Base-by-base conservation (phyloP, 2,888 invertebrate species). In the Dione vanillae region DNA sequence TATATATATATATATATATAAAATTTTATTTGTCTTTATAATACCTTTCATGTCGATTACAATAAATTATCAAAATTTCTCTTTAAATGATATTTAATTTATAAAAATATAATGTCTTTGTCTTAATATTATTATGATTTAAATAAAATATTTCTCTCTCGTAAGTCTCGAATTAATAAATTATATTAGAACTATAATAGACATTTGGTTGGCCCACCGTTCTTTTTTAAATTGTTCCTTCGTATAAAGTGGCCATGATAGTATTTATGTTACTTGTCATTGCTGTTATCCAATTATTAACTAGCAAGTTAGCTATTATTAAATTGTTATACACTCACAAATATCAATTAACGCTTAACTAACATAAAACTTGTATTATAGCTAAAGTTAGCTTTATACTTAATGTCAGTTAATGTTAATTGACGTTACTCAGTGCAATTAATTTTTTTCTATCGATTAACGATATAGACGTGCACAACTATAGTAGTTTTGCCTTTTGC, bases 211-310 rank as follows among this genome's bases (percentile, higher is more conserved):
- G 68, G 62, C 62, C 68, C 68, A 68, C 68, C 68, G 62, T 68
- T 68, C n/a, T n/a, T 62, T 37, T n/a, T 43, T 43, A 54, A 68
- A 62, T 68, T 45, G 45, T 68, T 64, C 68, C 62, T 68, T 51
- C 27, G 20, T 59, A 7, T 19, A 45, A 51, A 37, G 51, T 54
- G 62, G 68, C 68, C 68, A 68, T 58, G 19, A 47, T 56, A 49
- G n/a, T 41, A 41, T 19, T 59, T 67, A 41, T 52, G 49, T 49
- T 49, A 40, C 59, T 16, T 67, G 16, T 41, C 8, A 27, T 41
- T 10, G 41, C 19, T 41, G 19, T 41, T 43, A 59, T 0, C 9
- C 16, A 37, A 54, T 54, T n/a, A n/a, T n/a, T 54, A 37, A 37
- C 35, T 35, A 37, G 10, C 5, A 41, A 59, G 59, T 20, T 59